phyloP scores from a whole-genome alignment of 1,140 invertebrate species.

The Drosophila teissieri region DNA sequence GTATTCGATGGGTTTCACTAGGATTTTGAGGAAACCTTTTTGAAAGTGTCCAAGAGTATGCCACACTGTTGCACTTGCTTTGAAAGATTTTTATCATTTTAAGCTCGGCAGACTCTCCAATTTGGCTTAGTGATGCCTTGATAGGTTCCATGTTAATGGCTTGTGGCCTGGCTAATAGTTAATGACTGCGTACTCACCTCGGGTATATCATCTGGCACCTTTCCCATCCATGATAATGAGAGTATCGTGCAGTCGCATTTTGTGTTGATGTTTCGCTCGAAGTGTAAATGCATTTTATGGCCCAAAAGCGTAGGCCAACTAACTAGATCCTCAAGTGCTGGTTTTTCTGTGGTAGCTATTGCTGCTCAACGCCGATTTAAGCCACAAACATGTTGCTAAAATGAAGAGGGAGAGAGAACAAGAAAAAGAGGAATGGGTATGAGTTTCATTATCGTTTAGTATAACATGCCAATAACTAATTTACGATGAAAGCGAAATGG shows the following conservation, averaged over 20 bases:
- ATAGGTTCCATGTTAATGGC: slow-evolving; percentile 25
- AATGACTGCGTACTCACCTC: slow-evolving; percentile 88
- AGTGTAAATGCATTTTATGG: slow-evolving; percentile 92
- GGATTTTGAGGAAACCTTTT: not conserved
- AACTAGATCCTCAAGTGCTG: slow-evolving; percentile 39
- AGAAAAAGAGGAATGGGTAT: slow-evolving; percentile 1
- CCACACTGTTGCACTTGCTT: not conserved
- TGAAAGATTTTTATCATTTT: not conserved
- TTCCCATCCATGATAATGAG: slow-evolving; percentile 98
- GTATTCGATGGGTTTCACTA: too few relatives aligned
- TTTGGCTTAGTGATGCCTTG: not conserved
- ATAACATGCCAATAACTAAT: slow-evolving; percentile 81
- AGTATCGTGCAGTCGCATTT: slow-evolving; percentile 97
- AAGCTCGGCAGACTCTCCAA: not conserved
- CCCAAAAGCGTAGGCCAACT: slow-evolving; percentile 29
- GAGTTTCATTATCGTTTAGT: slow-evolving; percentile 75
- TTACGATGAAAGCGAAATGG: slow-evolving; percentile 71
- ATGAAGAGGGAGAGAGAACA: slow-evolving; percentile 16
- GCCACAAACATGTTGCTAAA: slow-evolving; percentile 67
- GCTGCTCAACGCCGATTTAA: slow-evolving; percentile 38
- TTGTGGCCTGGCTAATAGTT: slow-evolving; percentile 14
- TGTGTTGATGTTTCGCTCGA: slow-evolving; percentile 96
- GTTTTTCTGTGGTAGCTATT: slow-evolving; percentile 13
- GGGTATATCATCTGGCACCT: slow-evolving; percentile 96
- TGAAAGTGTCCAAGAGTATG: not conserved